Evolutionary conservation across 2,888 invertebrate genomes (phyloP), one percentile per base, ranked within the genome.

Genomic region (Hemicrepidius hirtus): DNA sequence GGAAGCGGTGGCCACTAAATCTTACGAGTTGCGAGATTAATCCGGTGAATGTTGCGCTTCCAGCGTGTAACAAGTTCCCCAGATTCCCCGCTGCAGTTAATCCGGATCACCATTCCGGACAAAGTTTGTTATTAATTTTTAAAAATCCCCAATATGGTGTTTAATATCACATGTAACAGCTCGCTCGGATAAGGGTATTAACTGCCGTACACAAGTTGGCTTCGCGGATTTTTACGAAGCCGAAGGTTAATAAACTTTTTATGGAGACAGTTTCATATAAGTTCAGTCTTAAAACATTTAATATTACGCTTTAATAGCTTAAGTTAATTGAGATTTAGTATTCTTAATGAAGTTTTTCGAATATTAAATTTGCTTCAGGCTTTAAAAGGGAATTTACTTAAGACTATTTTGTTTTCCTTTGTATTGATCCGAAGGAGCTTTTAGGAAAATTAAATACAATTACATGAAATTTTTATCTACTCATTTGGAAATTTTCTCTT

Each of bases 41-140:
- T 68, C 65, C 68, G 60, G 44, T 28, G 55, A 50, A 57, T 59
- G 72, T 71, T 40, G 32, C 59, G 41, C 67, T 64, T 41, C 46
- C 53, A 57, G 57, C 66, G 46, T 62, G 71, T 71, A 72, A 68
- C 72, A 72, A 72, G 62, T 64, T 71, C 41, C 18, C 60, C 50
- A 49, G 62, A 49, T 28, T 67, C 62, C 59, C 68, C 63, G 46
- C 55, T 57, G 67, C 57, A 53, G 63, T 74, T 63, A 74, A 74
- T 70, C 74, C 68, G 67, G 67, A 74, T 74, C 68, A 74, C 67
- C 62, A 71, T 67, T 62, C 55, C 53, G 59, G 50, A 67, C 71
- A 71, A 74, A 74, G 71, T 74, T 74, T 71, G 63, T 74, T 71
- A 71, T 74, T 74, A 74, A 74, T 74, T 74, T 74, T 74, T 74